Percentiles rank a stretch among this genome's conserved stretches.
These are phyloP conservation scores for Argentina silus DNA, from an alignment of 2,797 vertebrate species.

Conservation along the genomic window DNA sequence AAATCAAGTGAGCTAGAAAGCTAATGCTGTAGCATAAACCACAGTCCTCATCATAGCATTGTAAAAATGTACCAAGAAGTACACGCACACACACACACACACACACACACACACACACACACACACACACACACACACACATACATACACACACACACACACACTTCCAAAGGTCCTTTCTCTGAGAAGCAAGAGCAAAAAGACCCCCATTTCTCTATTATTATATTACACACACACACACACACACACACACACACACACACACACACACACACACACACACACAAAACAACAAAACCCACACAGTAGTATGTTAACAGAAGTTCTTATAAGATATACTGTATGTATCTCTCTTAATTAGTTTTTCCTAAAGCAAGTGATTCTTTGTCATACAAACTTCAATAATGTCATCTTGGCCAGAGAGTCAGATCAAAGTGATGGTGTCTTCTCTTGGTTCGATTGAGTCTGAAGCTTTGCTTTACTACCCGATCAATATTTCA, in stretches of 20 bases:
- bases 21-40: too few relatives aligned
- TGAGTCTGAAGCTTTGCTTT: slow-evolving; percentile 19
- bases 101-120: slow-evolving; percentile 17
- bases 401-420: not conserved
- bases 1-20: too few relatives aligned
- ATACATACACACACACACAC: not conserved
- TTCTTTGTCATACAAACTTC: too few relatives aligned
- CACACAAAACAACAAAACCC: not conserved
- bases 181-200: not conserved
- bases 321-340: too few relatives aligned
- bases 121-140: not conserved
- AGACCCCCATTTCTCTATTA: too few relatives aligned
- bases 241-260: not conserved
- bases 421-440: not conserved
- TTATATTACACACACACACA: not conserved
- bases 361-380: too few relatives aligned
- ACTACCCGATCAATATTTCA: slow-evolving; percentile 35
- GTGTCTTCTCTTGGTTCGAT: slow-evolving; percentile 7
- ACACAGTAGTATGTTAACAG: not conserved
- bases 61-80: not conserved
- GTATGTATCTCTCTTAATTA: too few relatives aligned
- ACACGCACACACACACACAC: slow-evolving; percentile 7
- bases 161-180: not conserved
- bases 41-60: too few relatives aligned
- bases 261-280: not conserved